Evolutionary conservation across 1,140 invertebrate species (phyloP).

Genomic region (Grapholita molesta): DNA sequence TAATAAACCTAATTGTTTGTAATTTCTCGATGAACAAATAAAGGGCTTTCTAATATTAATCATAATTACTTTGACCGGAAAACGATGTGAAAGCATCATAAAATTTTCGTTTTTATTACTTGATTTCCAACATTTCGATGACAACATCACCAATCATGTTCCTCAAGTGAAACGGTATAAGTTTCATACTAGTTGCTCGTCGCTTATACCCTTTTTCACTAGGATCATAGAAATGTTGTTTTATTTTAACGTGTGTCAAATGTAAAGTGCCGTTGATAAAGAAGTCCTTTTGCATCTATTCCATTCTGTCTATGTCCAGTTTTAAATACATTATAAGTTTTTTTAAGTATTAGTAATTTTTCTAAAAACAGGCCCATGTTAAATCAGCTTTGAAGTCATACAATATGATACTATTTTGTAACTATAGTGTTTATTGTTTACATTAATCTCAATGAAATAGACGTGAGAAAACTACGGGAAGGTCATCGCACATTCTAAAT

Average conservation of each 20-base stretch:
- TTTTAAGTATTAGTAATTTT: no score
- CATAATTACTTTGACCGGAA: background rate
- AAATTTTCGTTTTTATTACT: background rate
- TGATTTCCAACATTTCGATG: background rate
- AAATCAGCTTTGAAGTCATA: no score
- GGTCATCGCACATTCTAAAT: background rate
- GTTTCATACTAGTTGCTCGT: background rate
- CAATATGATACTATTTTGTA: no score
- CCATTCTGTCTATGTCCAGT: no score
- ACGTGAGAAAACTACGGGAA: conserved; percentile 12
- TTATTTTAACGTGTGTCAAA: no score
- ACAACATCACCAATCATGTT: background rate
- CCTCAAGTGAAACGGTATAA: background rate
- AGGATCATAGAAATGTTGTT: no score
- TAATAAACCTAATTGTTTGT: background rate
- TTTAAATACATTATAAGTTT: no score
- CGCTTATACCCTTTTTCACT: no score
- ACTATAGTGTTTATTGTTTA: background rate
- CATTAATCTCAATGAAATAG: background rate
- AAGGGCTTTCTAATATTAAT: background rate
- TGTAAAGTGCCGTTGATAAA: no score
- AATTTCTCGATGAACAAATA: background rate
- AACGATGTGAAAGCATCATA: background rate
- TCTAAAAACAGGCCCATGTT: no score
- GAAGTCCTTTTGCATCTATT: no score